phyloP scores from a whole-genome alignment of 2,888 invertebrate species.

The Sepiola atlantica region DNA sequence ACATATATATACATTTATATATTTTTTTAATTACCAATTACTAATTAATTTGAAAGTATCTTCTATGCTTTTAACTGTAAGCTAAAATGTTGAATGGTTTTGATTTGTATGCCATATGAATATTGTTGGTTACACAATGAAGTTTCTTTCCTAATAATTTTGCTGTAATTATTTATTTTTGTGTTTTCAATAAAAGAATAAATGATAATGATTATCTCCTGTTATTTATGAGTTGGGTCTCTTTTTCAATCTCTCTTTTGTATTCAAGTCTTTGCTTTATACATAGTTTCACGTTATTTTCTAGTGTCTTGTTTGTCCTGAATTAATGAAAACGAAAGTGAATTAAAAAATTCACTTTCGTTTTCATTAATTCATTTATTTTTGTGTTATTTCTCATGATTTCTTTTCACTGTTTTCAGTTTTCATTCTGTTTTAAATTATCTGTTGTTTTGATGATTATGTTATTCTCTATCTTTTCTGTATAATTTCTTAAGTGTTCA shows the following conservation, averaged over 20 bases:
- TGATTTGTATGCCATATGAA: background rate
- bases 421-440: background rate
- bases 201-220: background rate
- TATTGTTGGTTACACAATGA: background rate
- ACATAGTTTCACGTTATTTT: background rate
- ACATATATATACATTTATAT: background rate
- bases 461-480: background rate
- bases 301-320: background rate
- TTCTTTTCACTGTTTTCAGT: background rate
- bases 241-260: background rate
- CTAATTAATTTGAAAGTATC: conserved; percentile 1
- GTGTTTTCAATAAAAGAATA: background rate
- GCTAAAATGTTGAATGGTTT: background rate
- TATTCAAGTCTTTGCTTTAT: background rate
- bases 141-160: background rate
- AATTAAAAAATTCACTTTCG: background rate
- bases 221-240: background rate
- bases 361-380: background rate
- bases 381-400: background rate
- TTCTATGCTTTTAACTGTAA: background rate
- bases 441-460: too few species aligned
- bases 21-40: background rate
- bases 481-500: background rate
- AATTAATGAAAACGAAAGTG: too few species aligned
- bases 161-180: background rate